A percentile compares a stretch with the other conserved stretches of the same genome.
phyloP scores from a whole-genome alignment of 2,113 vertebrate genomes.

The Procapra przewalskii region DNA sequence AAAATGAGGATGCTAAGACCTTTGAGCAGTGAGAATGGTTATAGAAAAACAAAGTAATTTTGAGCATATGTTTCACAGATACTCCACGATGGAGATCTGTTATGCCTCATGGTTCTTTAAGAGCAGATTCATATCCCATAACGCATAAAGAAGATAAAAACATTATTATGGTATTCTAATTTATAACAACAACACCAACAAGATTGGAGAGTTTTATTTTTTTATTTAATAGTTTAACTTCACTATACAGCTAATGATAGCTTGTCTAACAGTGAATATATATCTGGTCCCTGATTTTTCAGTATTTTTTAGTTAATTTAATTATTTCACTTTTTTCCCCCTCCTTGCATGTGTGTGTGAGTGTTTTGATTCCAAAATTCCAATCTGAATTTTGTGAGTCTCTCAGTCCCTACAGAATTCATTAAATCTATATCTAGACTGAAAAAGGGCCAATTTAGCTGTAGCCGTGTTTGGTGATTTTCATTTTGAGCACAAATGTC shows the following conservation, averaged over 20 bases:
- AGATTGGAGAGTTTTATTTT: neutral
- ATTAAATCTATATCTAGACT: slow-evolving; percentile 73
- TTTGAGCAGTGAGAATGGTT: neutral
- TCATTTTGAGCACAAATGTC: slow-evolving; percentile 74
- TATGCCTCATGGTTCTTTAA: neutral
- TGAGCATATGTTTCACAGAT: neutral
- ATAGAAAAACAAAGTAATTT: neutral
- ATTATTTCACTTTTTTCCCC: slow-evolving; percentile 43
- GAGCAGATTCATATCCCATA: neutral
- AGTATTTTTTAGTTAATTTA: neutral
- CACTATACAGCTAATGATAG: neutral
- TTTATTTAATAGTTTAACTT: neutral
- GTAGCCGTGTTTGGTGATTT: slow-evolving; percentile 61
- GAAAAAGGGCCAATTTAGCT: slow-evolving; percentile 68
- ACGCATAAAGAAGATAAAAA: neutral
- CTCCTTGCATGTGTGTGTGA: neutral
- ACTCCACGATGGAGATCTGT: neutral
- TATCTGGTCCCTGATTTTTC: neutral
- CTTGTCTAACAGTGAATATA: neutral
- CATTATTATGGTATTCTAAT: neutral
- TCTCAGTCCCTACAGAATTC: slow-evolving; percentile 74
- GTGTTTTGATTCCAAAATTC: neutral
- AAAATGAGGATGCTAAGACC: neutral
- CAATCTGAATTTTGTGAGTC: slow-evolving; percentile 61
- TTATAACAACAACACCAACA: neutral